These are phyloP conservation scores for Platynereis dumerilii DNA, from an alignment of 2,888 invertebrate species.

Conservation along the genomic window DNA sequence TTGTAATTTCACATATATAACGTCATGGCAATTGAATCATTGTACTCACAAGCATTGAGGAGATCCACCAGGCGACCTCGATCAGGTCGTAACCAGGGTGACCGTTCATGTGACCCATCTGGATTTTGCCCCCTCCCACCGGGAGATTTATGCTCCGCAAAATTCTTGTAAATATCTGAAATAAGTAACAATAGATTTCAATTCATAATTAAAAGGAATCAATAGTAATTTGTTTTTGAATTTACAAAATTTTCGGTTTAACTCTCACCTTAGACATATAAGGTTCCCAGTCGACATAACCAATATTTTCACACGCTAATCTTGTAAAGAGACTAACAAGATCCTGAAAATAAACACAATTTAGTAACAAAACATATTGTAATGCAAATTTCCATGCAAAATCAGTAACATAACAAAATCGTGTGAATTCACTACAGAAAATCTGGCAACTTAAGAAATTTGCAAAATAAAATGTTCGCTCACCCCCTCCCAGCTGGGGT, in stretches of 20 bases:
- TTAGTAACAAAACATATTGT: background rate
- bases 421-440: too few relatives aligned
- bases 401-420: background rate
- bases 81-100: slow-evolving; percentile 68
- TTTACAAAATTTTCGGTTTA: too few relatives aligned
- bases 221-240: too few relatives aligned
- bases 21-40: too few relatives aligned
- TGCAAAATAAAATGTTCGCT: slow-evolving; percentile 39
- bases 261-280: slow-evolving; percentile 71
- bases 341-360: slow-evolving; percentile 68
- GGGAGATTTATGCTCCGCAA: slow-evolving; percentile 79
- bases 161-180: slow-evolving; percentile 67
- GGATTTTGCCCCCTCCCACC: slow-evolving; percentile 68
- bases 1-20: too few relatives aligned
- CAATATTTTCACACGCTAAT: slow-evolving; percentile 77
- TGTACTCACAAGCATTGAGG: slow-evolving; percentile 67
- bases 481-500: slow-evolving; percentile 74
- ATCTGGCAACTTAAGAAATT: too few relatives aligned
- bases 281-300: slow-evolving; percentile 87
- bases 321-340: slow-evolving; percentile 76
- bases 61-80: slow-evolving; percentile 67
- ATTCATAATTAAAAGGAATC: too few relatives aligned
- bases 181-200: too few relatives aligned
- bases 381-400: background rate
- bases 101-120: slow-evolving; percentile 35